Percentiles rank a stretch among this genome's conserved stretches.
Conservation (phyloP, 2,888 invertebrate genomes). For the Lycia hirtaria region DNA sequence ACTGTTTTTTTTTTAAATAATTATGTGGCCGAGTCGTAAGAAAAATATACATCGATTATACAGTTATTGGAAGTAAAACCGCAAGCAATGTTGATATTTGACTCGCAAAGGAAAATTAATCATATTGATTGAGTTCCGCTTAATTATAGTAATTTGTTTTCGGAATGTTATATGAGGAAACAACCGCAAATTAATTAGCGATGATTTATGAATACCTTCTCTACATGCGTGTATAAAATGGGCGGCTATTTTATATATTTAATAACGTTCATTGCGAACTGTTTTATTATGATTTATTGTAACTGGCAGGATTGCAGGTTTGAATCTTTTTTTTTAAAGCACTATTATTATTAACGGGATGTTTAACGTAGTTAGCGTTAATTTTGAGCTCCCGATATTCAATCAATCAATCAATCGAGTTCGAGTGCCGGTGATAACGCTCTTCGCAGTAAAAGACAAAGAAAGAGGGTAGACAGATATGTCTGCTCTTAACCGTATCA, state of each 20-base stretch:
- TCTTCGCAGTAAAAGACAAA: no score
- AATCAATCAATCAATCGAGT: no score
- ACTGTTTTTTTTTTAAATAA: no score
- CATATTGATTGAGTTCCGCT: slow-evolving; percentile 12
- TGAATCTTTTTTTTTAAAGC: no score
- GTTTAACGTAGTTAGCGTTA: no score
- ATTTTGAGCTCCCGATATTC: no score
- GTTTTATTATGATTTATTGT: no score
- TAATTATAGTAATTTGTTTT: slow-evolving; percentile 21
- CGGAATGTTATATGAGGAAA: slow-evolving; percentile 7
- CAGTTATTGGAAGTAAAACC: not conserved
- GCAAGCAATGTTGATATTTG: not conserved
- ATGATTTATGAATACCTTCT: slow-evolving; percentile 11
- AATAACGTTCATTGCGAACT: not conserved
- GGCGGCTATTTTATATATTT: not conserved
- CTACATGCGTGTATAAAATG: not conserved
- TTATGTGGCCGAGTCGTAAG: not conserved
- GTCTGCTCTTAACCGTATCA: no score
- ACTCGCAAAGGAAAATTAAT: slow-evolving; percentile 15
- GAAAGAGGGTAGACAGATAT: no score
- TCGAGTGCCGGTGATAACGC: no score
- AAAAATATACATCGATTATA: not conserved
- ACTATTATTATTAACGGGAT: no score
- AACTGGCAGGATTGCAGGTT: no score
- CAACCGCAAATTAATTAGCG: slow-evolving; percentile 17